phyloP scores from a whole-genome alignment of 2,113 vertebrate species.

The Gobio gobio region DNA sequence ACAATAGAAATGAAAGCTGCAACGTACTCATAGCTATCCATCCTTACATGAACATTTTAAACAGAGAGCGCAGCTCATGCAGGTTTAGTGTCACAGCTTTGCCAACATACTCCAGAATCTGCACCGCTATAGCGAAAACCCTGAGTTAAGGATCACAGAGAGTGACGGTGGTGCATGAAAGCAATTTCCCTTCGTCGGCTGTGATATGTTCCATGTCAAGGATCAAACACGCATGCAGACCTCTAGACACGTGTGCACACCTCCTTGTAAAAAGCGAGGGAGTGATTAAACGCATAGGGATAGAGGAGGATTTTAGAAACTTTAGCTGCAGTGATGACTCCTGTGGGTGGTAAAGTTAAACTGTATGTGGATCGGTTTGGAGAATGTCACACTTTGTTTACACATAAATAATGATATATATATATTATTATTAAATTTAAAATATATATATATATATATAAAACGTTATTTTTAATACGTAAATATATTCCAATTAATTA shows the following conservation, averaged over 20 bases:
- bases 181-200: constrained; percentile 12
- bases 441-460: background rate
- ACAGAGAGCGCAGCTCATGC: background rate
- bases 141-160: constrained; percentile 38
- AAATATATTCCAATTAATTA: no score
- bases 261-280: background rate
- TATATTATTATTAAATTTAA: no score
- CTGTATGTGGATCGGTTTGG: background rate
- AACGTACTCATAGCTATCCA: background rate
- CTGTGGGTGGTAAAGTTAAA: constrained; percentile 13
- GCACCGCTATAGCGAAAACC: constrained; percentile 29
- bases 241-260: constrained; percentile 23
- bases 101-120: constrained; percentile 10
- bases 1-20: constrained; percentile 5
- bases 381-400: background rate
- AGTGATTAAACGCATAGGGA: background rate
- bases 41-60: background rate
- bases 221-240: constrained; percentile 42
- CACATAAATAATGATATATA: background rate
- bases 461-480: no score
- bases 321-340: background rate
- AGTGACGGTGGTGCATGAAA: constrained; percentile 48
- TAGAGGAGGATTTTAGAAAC: background rate
- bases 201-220: constrained; percentile 32
- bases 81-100: constrained; percentile 31